Evolutionary conservation across 2,797 vertebrate genomes (phyloP).

Genomic region (Sarcophilus harrisii): DNA sequence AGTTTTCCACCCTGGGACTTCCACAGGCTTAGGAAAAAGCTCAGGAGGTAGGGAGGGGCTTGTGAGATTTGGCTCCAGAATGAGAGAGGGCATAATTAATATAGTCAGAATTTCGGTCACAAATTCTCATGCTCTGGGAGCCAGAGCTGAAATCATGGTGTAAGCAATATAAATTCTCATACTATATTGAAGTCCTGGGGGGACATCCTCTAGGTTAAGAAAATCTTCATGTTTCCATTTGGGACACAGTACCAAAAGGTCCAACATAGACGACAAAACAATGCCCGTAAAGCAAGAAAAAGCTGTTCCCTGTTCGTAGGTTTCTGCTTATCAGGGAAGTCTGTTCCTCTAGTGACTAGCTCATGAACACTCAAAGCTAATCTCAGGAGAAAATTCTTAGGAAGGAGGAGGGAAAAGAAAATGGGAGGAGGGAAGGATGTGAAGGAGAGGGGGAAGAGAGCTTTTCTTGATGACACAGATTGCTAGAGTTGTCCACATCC

Average conservation of each 20-base stretch:
- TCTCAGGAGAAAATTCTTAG: accelerated
- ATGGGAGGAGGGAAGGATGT: neutral
- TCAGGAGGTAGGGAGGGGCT: neutral
- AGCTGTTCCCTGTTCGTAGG: neutral
- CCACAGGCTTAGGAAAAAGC: neutral
- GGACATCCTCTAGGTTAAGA: neutral
- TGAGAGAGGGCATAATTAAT: neutral
- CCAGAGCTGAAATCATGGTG: accelerated
- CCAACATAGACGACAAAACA: neutral
- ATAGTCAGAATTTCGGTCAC: neutral
- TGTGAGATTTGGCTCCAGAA: neutral
- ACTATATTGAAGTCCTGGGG: neutral
- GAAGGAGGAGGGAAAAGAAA: neutral
- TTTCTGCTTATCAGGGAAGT: neutral
- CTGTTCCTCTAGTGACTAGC: accelerated
- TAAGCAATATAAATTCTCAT: neutral
- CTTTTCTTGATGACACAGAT: slow-evolving; percentile 37
- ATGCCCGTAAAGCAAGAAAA: neutral
- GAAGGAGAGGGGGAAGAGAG: slow-evolving; percentile 1
- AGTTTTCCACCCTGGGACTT: neutral
- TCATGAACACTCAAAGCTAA: accelerated
- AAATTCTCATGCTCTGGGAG: neutral
- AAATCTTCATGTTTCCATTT: neutral
- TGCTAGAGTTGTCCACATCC: slow-evolving; percentile 67
- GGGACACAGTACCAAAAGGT: neutral